A percentile compares a stretch with the other conserved stretches of the same genome.
Conservation (phyloP, 1,140 invertebrate genomes). For the Teleopsis dalmanni region DNA sequence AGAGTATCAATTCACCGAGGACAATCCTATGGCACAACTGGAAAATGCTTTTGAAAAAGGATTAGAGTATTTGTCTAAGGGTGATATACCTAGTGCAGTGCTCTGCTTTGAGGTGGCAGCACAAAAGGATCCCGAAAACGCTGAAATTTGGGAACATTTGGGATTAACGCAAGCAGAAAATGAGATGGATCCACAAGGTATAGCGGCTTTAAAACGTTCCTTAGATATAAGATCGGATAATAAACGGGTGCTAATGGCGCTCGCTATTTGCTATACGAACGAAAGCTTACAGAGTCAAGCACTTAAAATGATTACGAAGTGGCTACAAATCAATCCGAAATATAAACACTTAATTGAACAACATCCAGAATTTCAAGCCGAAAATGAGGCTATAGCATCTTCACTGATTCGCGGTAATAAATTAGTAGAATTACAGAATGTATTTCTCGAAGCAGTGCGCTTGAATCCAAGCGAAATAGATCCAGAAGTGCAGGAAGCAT, state of each 20-base stretch:
- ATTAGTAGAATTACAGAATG: slow-evolving; percentile 61
- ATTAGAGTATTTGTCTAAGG: slow-evolving; percentile 68
- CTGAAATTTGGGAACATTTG: slow-evolving; percentile 73
- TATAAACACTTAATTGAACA: slow-evolving; percentile 65
- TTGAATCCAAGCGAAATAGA: slow-evolving; percentile 71
- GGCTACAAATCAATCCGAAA: slow-evolving; percentile 78
- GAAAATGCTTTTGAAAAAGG: slow-evolving; percentile 82
- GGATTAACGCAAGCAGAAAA: slow-evolving; percentile 85
- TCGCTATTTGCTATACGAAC: slow-evolving; percentile 94
- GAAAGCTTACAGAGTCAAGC: slow-evolving; percentile 77
- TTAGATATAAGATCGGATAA: slow-evolving; percentile 76
- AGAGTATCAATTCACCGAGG: slow-evolving; percentile 73
- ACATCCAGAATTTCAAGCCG: slow-evolving; percentile 32
- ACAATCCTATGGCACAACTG: slow-evolving; percentile 79
- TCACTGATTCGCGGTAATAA: slow-evolving; percentile 32
- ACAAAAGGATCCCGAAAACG: slow-evolving; percentile 71
- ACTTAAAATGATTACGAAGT: slow-evolving; percentile 63
- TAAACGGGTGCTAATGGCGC: slow-evolving; percentile 73
- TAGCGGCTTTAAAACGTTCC: slow-evolving; percentile 80
- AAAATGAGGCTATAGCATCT: slow-evolving; percentile 18
- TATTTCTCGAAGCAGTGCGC: slow-evolving; percentile 81
- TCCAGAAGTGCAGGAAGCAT: slow-evolving; percentile 89
- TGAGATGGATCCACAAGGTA: slow-evolving; percentile 69
- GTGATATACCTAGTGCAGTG: slow-evolving; percentile 91
- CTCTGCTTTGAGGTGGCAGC: slow-evolving; percentile 94